Percentiles rank a stretch among this genome's conserved stretches.
Evolutionary conservation across 2,797 vertebrate genomes (phyloP).

Genomic region (Clamator glandarius): DNA sequence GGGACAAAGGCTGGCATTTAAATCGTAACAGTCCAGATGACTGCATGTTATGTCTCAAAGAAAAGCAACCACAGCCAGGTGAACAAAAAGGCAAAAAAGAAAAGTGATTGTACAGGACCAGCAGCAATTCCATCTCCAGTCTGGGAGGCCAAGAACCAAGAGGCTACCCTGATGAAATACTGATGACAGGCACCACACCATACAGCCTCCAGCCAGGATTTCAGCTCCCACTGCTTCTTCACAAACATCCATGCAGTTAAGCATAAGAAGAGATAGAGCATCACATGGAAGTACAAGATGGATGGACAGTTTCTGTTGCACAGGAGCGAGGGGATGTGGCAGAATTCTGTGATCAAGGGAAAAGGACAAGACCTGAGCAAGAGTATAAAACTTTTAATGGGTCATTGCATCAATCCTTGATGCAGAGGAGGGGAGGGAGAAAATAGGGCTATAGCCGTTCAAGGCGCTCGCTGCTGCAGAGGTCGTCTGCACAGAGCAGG

Average conservation of each 20-base stretch:
- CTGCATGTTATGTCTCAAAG: neutral
- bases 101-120: neutral
- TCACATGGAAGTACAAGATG: neutral
- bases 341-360: neutral
- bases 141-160: neutral
- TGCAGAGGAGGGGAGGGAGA: neutral
- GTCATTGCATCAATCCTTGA: neutral
- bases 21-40: neutral
- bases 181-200: neutral
- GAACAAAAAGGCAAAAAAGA: neutral
- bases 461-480: neutral
- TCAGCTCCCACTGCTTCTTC: neutral
- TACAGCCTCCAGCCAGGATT: neutral
- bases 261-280: neutral
- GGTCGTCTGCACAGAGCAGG: neutral
- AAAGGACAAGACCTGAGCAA: neutral
- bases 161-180: neutral
- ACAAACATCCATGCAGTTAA: neutral
- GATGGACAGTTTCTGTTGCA: neutral
- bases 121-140: neutral
- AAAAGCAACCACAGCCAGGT: neutral
- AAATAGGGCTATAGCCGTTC: neutral
- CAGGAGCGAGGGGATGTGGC: neutral
- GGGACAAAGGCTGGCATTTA: neutral
- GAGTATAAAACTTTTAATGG: slow-evolving; percentile 61